These are phyloP conservation scores for Simalia tracyae DNA, from an alignment of 2,797 vertebrate species.

Conservation along the genomic window DNA sequence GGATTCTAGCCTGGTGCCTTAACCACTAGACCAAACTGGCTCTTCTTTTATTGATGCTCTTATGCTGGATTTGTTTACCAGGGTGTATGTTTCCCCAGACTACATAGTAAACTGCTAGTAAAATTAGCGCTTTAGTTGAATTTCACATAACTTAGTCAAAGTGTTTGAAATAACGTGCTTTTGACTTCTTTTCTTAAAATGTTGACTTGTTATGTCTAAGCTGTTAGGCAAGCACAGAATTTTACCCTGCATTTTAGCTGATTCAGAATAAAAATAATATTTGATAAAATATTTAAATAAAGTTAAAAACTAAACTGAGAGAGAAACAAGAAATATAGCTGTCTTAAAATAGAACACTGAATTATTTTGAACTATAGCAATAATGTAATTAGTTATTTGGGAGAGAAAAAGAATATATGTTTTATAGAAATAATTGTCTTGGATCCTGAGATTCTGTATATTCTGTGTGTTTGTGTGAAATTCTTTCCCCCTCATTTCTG, in stretches of 20 bases:
- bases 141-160: no score
- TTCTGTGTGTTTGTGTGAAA: no score
- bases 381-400: background rate
- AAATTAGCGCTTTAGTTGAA: background rate
- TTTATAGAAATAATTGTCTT: background rate
- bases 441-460: background rate
- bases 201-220: no score
- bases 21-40: no score
- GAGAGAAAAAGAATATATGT: background rate
- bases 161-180: no score
- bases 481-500: background rate
- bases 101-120: background rate
- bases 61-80: background rate
- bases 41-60: no score
- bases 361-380: no score
- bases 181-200: no score
- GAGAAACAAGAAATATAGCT: constrained; percentile 45
- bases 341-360: constrained; percentile 34
- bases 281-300: constrained; percentile 65
- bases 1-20: no score
- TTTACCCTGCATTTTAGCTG: no score
- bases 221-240: no score
- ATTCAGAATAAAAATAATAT: constrained; percentile 42
- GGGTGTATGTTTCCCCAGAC: background rate
- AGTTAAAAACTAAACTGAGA: constrained; percentile 64